Evolutionary conservation across 92 coral and sea anemone genomes (phyloP).

Genomic region (Epizoanthus scotinus): DNA sequence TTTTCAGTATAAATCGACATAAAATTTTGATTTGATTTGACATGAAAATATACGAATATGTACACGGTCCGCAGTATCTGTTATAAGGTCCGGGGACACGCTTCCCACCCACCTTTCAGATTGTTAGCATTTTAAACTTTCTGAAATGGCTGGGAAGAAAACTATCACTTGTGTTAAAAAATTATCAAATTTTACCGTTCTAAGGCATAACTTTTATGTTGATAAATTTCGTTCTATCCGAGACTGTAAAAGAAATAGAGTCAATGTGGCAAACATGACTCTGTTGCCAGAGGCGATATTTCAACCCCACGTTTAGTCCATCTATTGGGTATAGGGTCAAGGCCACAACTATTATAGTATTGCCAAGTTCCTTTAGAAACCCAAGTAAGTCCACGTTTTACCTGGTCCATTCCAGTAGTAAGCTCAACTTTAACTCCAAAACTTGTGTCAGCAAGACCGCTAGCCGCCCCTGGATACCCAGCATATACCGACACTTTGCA

Average conservation of each 20-base stretch:
- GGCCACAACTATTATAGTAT: not conserved
- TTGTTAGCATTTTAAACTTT: no score
- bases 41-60: not conserved
- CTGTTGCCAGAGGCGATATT: no score
- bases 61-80: no score
- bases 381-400: not conserved
- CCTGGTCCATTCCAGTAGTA: constrained; percentile 27
- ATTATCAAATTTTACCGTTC: no score
- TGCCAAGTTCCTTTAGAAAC: not conserved
- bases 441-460: constrained; percentile 17
- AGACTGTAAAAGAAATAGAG: no score
- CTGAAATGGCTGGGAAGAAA: no score
- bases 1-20: not conserved
- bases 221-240: no score
- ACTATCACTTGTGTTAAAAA: no score
- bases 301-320: no score
- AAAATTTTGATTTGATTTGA: not conserved
- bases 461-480: constrained; percentile 8
- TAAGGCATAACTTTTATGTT: no score
- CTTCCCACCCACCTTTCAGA: no score
- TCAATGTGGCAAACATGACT: no score
- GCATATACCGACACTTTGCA: constrained; percentile 1
- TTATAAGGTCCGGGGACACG: not conserved
- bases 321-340: not conserved
- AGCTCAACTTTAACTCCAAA: constrained; percentile 32